Base-by-base conservation (phyloP, 2,888 invertebrate species). In the Lasioglossum marginatum region DNA sequence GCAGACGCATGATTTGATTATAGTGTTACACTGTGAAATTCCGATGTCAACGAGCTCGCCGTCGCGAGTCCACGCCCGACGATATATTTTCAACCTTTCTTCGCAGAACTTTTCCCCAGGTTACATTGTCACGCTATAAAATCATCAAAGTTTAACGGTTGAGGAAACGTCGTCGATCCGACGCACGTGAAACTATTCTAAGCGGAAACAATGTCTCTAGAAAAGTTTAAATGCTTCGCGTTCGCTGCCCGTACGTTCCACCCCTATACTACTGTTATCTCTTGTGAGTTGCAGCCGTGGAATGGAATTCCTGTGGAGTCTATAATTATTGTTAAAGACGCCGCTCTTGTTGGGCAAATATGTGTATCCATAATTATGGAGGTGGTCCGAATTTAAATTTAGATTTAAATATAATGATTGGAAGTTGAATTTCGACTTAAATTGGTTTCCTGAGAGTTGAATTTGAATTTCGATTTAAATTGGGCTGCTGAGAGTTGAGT, bases 1-100 rank as follows among this genome's bases (percentile, higher is more conserved):
- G 43, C 27, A 63, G 37, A 66, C 57, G 75, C 66, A 43, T 84
- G 78, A 84, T 84, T 84, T 75, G 77, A 85, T 85, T 85, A 85
- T 66, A 85, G 63, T n/a, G 85, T 85, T 72, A 85, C 79, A 85
- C 79, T 19, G 37, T 10, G 86, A 63, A 77, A 81, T 74, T 74
- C 43, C 86, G 77, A 72, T 81, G 86, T 75, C 77, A 78, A 81
- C 85, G 86, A 57, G 77, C n/a, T 48, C 34, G 43, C 57, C 70
- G 70, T 12, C 40, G 37, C 70, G 4, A 70, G 48, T 71, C 37
- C 27, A 76, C 63, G 16, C 27, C 8, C 12, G 34, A 48, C 31
- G 8, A 34, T 12, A 45, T 40, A 19, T 10, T 16, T n/a, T 31
- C 40, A n/a, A 14, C 27, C 16, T 5, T 23, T 43, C n/a, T 37